Evolutionary conservation across 2,888 invertebrate species (phyloP).

Genomic region (Oscheius sp.): DNA sequence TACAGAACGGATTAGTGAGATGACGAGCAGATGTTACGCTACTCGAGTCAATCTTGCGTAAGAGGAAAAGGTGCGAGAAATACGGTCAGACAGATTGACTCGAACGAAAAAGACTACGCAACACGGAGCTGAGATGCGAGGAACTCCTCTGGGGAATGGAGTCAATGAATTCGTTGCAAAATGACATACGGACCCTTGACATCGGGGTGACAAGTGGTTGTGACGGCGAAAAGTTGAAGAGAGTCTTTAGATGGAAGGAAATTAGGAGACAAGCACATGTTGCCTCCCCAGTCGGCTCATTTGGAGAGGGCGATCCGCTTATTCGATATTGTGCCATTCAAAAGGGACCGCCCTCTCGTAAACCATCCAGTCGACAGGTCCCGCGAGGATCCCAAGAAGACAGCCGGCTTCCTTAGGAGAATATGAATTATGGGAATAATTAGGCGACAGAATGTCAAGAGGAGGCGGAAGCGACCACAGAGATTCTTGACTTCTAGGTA

Average conservation of each 20-base stretch:
- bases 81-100: neutral
- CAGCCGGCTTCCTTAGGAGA: conserved; percentile 23
- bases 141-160: neutral
- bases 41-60: neutral
- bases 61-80: neutral
- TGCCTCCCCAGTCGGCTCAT: neutral
- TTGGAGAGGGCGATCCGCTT: conserved; percentile 21
- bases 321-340: conserved; percentile 21
- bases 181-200: conserved; percentile 29
- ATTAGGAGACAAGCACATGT: neutral
- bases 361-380: conserved; percentile 25
- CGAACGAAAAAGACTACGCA: no score
- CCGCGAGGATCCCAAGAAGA: conserved; percentile 26
- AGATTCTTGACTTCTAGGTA: no score
- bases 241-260: neutral
- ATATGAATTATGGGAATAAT: conserved; percentile 11
- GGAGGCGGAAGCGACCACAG: neutral
- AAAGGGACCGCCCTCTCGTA: conserved; percentile 28
- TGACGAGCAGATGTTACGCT: conserved; percentile 3
- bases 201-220: conserved; percentile 20
- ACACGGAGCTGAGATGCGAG: no score
- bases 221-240: neutral
- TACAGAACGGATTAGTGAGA: conserved; percentile 6
- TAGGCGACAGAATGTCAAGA: neutral
- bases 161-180: conserved; percentile 27